These are phyloP conservation scores for Nymphalis urticae DNA, from an alignment of 2,888 invertebrate species.

Conservation along the genomic window DNA sequence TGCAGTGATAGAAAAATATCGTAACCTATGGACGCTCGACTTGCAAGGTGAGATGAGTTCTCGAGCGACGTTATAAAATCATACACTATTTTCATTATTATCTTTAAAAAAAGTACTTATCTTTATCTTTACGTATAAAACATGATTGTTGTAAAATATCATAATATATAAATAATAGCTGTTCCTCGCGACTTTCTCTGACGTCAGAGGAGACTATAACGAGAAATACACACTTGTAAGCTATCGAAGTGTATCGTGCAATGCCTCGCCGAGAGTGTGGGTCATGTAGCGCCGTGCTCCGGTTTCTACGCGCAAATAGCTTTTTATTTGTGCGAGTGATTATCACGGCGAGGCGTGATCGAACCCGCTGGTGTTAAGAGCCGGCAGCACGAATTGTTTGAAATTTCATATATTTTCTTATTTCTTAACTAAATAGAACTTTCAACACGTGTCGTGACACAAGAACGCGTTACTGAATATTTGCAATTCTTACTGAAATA, in stretches of 20 bases:
- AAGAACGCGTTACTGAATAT: neutral
- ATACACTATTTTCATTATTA: no score
- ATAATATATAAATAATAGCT: no score
- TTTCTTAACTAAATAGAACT: slow-evolving; percentile 27
- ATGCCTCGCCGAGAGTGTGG: no score
- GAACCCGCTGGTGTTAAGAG: slow-evolving; percentile 29
- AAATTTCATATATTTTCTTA: slow-evolving; percentile 17
- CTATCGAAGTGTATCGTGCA: neutral
- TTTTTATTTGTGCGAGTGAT: slow-evolving; percentile 38
- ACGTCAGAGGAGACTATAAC: no score
- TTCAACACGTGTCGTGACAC: slow-evolving; percentile 16
- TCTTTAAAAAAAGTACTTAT: no score
- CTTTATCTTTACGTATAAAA: no score
- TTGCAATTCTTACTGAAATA: neutral
- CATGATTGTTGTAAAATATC: no score
- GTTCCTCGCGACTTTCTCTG: neutral
- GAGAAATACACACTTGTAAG: neutral
- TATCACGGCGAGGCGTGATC: slow-evolving; percentile 30
- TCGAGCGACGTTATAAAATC: no score
- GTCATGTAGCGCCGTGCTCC: slow-evolving; percentile 27
- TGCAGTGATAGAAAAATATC: no score
- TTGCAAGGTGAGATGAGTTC: no score
- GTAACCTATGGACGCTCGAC: no score
- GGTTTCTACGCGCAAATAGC: slow-evolving; percentile 35
- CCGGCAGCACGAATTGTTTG: slow-evolving; percentile 27